phyloP scores from a whole-genome alignment of 2,888 invertebrate genomes.

The Acanthoscelides obtectus region DNA sequence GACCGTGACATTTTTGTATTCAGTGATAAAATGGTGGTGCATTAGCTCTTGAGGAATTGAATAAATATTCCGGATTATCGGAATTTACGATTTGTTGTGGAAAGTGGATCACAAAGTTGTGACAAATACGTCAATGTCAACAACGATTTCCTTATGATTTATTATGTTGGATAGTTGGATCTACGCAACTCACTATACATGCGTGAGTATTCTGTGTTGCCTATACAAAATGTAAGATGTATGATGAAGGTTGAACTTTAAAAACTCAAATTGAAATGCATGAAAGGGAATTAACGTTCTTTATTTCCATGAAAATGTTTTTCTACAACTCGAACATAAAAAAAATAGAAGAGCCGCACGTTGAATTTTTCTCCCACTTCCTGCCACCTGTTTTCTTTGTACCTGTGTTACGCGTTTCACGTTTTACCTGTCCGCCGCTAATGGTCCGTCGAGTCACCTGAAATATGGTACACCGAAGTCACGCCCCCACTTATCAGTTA shows the following conservation, averaged over 20 bases:
- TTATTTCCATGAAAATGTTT: too few relatives aligned
- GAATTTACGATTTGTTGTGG: too few relatives aligned
- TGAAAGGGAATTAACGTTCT: too few relatives aligned
- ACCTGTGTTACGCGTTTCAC: background rate
- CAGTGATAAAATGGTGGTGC: too few relatives aligned
- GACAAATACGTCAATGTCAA: too few relatives aligned
- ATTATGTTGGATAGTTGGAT: too few relatives aligned
- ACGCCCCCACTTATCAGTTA: background rate
- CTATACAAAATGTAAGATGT: background rate
- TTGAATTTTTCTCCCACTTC: background rate
- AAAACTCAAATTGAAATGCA: background rate
- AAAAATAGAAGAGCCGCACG: too few relatives aligned
- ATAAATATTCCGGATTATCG: too few relatives aligned
- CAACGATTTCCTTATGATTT: too few relatives aligned
- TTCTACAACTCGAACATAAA: too few relatives aligned
- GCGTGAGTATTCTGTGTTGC: background rate
- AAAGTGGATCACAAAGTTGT: too few relatives aligned
- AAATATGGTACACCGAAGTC: background rate
- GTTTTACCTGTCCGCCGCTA: background rate
- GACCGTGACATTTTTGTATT: constrained; percentile 66
- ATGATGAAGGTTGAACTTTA: background rate
- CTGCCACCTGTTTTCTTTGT: background rate
- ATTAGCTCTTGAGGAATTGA: too few relatives aligned
- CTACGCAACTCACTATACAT: background rate
- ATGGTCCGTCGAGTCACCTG: background rate